phyloP scores from a whole-genome alignment of 2,113 vertebrate species.

The Ia io region DNA sequence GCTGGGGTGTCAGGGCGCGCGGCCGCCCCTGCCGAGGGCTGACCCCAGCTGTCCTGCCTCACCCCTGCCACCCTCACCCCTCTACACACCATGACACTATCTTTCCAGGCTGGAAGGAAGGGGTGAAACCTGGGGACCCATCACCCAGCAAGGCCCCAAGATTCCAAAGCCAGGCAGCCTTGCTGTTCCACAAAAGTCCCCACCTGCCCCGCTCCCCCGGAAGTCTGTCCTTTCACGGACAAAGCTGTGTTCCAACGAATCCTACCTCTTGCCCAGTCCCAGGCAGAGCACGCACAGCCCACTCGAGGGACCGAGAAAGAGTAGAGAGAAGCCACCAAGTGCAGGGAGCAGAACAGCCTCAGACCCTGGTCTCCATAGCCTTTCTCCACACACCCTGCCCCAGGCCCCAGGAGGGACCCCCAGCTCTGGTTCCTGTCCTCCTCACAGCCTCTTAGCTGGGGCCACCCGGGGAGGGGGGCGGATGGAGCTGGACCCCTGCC shows the following conservation, averaged over 20 bases:
- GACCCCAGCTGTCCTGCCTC: not conserved
- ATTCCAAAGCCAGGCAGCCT: not conserved
- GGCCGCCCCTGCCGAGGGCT: constrained; percentile 48
- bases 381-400: not conserved
- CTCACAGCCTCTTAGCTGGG: not conserved
- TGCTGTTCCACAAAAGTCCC: not conserved
- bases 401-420: not conserved
- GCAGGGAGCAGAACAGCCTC: not conserved
- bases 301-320: not conserved
- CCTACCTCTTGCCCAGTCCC: constrained; percentile 66
- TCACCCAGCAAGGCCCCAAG: not conserved
- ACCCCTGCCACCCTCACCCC: too few relatives aligned
- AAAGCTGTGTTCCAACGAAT: constrained; percentile 37
- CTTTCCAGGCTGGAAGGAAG: not conserved
- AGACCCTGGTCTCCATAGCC: not conserved
- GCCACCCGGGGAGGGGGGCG: not conserved
- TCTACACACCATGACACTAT: not conserved
- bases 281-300: constrained; percentile 36
- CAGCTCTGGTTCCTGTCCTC: not conserved
- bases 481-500: not conserved
- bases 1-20: constrained; percentile 35
- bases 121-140: not conserved
- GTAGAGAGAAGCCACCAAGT: not conserved
- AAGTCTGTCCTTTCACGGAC: not conserved
- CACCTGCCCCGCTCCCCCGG: not conserved